Base-by-base conservation (phyloP, 2,888 invertebrate genomes). In the Auanema sp. region DNA sequence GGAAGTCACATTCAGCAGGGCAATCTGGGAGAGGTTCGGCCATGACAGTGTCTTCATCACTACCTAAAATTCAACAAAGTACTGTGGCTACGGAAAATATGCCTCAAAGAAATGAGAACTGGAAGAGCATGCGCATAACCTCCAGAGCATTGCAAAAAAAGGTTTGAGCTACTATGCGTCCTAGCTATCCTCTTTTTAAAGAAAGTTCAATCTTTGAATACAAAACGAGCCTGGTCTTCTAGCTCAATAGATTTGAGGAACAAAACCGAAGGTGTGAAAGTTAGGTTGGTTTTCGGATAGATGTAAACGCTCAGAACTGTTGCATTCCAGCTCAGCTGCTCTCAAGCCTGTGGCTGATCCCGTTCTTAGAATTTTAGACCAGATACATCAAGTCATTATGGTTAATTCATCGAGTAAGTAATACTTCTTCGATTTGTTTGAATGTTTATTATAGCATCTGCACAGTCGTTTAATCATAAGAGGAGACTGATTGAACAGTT, bases 261-360 rank as follows among this genome's bases (percentile, higher is more conserved):
- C 21, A 47, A 47, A 47, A 47, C 47, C 3, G 47, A 47, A 21
- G 47, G 47, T 5, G 47, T 47, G 6, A 47, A 16, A 18, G 47
- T 47, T 21, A 47, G 47, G 47, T 47, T 16, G 3, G 47, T 47
- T 3, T 47, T 43, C 12, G n/a, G n/a, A 43, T 12, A 43, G 47
- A 47, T 47, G 16, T 5, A 47, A n/a, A n/a, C n/a, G 47, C 47
- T 47, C 47, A 47, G 47, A 16, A 5, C 24, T n/a, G 51, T 16
- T 25, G 24, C 51, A 25, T 54, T 60, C 41, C 25, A 71, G 76
- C 52, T 69, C 65, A 14, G 68, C 68, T 23, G 68, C 64, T n/a
- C 69, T 76, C 40, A 68, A 69, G 5, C 72, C 68, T 18, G 69
- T 75, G 33, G 57, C 68, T 40, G 78, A 78, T 42, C 78, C 78